A percentile compares a stretch with the other conserved stretches of the same genome.
Evolutionary conservation across 2,797 vertebrate species (phyloP).

Genomic region (Coreius guichenoti): DNA sequence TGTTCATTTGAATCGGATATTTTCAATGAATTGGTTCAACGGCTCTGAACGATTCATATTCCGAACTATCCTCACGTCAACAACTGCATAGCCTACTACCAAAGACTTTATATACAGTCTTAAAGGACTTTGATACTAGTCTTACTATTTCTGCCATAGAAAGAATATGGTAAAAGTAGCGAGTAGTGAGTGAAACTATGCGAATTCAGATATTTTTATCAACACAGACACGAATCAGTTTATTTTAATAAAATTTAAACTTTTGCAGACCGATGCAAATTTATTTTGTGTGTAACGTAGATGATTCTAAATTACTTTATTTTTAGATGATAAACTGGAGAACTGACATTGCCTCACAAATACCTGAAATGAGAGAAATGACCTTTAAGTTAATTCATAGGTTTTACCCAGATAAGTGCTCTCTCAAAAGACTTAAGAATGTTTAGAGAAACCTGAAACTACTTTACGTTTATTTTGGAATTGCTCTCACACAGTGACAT

Average conservation of each 20-base stretch:
- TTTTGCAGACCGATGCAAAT: neutral
- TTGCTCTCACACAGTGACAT: too few species aligned
- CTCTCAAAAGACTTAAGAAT: too few species aligned
- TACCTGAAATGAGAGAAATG: too few species aligned
- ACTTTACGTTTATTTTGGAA: too few species aligned
- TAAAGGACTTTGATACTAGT: too few species aligned
- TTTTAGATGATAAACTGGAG: neutral
- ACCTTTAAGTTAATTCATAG: too few species aligned
- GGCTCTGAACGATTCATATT: neutral
- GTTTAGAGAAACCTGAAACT: too few species aligned
- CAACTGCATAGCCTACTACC: too few species aligned
- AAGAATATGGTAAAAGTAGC: neutral
- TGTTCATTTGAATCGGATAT: slow-evolving; percentile 16
- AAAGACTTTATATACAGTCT: too few species aligned
- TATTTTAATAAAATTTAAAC: too few species aligned
- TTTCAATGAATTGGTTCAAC: neutral
- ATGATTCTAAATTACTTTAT: neutral
- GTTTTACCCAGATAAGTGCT: too few species aligned
- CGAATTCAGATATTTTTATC: neutral
- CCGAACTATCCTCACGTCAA: neutral
- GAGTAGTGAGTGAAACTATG: neutral
- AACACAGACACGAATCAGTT: neutral
- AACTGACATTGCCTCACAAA: too few species aligned
- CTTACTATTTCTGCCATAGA: neutral
- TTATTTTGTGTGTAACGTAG: neutral